phyloP scores from a whole-genome alignment of 1,140 invertebrate genomes.

The Brachionus manjavacas region DNA sequence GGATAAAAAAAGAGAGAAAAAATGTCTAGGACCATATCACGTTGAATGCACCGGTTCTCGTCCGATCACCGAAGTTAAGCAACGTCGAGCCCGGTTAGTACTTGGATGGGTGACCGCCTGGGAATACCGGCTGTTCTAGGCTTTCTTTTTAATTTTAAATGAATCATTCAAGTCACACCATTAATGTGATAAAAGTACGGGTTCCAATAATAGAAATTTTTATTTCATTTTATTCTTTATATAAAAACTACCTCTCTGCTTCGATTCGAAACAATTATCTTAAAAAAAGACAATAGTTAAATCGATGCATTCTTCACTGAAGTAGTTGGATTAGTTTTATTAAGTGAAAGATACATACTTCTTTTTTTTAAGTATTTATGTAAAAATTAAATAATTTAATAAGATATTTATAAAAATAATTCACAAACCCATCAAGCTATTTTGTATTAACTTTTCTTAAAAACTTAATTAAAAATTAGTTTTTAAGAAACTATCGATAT shows the following conservation, averaged over 20 bases:
- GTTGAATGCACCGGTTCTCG: too few relatives aligned
- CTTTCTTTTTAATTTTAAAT: neutral
- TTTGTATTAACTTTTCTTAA: neutral
- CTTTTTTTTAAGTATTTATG: neutral
- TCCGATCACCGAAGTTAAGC: too few relatives aligned
- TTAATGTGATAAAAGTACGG: too few relatives aligned
- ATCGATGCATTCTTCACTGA: neutral
- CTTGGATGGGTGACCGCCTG: too few relatives aligned
- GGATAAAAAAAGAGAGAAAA: too few relatives aligned
- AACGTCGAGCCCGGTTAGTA: too few relatives aligned
- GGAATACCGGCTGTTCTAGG: neutral
- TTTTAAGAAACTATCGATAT: too few relatives aligned
- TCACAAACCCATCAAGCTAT: neutral
- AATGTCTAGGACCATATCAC: too few relatives aligned
- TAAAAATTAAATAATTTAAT: neutral
- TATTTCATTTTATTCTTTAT: neutral
- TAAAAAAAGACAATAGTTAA: neutral
- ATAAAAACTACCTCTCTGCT: slow-evolving; percentile 7
- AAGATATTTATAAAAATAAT: neutral
- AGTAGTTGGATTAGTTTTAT: neutral
- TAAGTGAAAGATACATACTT: neutral
- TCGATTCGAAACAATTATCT: neutral
- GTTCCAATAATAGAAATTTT: too few relatives aligned
- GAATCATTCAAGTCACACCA: too few relatives aligned
- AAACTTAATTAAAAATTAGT: too few relatives aligned